These are phyloP conservation scores for Monopis laevigella DNA, from an alignment of 2,888 invertebrate genomes.

Conservation along the genomic window DNA sequence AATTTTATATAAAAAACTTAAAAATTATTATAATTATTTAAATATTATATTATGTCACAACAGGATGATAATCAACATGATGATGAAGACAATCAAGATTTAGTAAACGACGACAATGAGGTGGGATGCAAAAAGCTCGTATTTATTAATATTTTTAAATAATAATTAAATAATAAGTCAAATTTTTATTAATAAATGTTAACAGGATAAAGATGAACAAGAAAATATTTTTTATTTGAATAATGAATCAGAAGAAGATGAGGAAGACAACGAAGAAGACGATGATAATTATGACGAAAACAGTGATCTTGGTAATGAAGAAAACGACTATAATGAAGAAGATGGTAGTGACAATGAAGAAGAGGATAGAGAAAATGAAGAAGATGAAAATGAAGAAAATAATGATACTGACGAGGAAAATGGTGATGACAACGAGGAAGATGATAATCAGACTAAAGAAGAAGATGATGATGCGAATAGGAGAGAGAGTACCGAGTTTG, in stretches of 20 bases:
- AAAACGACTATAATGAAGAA: slow-evolving; percentile 30
- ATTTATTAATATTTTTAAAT: neutral
- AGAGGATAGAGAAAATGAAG: slow-evolving; percentile 28
- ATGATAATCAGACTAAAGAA: slow-evolving; percentile 31
- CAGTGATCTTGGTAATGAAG: slow-evolving; percentile 26
- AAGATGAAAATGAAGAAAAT: slow-evolving; percentile 30
- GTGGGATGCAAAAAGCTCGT: neutral
- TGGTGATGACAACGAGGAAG: slow-evolving; percentile 26
- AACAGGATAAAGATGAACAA: neutral
- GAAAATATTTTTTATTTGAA: neutral
- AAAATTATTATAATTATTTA: neutral
- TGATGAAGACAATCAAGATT: slow-evolving; percentile 1
- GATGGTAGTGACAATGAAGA: slow-evolving; percentile 22
- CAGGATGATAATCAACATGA: slow-evolving; percentile 1
- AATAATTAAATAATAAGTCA: neutral
- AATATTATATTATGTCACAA: neutral
- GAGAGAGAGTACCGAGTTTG: slow-evolving; percentile 29
- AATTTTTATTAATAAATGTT: neutral
- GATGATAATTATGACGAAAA: slow-evolving; percentile 20
- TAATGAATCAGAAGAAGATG: slow-evolving; percentile 19
- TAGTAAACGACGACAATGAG: neutral
- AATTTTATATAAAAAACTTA: too few relatives aligned
- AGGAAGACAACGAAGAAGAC: slow-evolving; percentile 19
- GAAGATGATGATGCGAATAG: slow-evolving; percentile 31
- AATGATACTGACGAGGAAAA: slow-evolving; percentile 23